Conservation (phyloP, 2,113 vertebrate genomes). For the Poeciliopsis occidentalis region DNA sequence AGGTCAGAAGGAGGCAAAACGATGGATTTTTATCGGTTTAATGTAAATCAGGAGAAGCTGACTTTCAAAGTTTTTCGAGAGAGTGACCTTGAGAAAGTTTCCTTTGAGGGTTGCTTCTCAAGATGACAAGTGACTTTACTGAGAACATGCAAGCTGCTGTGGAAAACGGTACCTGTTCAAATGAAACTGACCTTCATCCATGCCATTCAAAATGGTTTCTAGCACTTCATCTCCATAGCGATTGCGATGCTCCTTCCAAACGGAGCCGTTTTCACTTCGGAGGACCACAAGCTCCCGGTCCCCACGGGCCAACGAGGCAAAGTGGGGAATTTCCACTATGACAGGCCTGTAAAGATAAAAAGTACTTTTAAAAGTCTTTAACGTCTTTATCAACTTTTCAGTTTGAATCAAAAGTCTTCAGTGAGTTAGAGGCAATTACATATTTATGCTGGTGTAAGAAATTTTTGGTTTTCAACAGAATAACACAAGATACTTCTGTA, state of each 20-base stretch:
- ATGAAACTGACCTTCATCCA: slow-evolving; percentile 90
- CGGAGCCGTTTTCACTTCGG: slow-evolving; percentile 91
- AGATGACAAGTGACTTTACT: too few relatives aligned
- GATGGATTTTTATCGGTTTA: background rate
- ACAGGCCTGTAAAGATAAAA: slow-evolving; percentile 84
- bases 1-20: background rate
- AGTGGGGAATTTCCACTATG: slow-evolving; percentile 97
- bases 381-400: background rate
- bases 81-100: background rate
- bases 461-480: too few relatives aligned
- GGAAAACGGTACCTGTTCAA: background rate
- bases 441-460: background rate
- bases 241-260: slow-evolving; percentile 96
- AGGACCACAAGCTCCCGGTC: slow-evolving; percentile 93
- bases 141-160: background rate
- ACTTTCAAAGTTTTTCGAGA: background rate
- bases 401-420: background rate
- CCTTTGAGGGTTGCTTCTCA: background rate
- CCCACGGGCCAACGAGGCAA: slow-evolving; percentile 87
- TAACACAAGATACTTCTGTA: too few relatives aligned
- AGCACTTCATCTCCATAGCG: slow-evolving; percentile 88
- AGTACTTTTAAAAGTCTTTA: background rate
- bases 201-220: slow-evolving; percentile 92
- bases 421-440: background rate
- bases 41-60: background rate